phyloP scores from a whole-genome alignment of 35 echinoderm and acorn worm genomes.

The Nesometra sesokonis region DNA sequence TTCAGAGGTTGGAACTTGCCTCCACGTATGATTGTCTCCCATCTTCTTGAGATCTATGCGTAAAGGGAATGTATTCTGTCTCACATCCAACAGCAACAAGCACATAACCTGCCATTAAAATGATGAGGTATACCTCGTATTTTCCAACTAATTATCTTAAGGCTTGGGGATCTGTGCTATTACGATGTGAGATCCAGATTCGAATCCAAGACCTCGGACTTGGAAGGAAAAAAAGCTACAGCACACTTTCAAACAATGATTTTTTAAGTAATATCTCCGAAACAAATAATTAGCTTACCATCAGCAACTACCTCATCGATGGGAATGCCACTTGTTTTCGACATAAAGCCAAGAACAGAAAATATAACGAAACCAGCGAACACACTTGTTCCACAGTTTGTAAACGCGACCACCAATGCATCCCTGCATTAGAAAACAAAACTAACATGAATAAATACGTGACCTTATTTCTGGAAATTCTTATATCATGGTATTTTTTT shows the following conservation, averaged over 20 bases:
- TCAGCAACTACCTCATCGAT: constrained; percentile 48
- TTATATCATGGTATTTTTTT: not conserved
- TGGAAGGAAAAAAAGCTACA: too few relatives aligned
- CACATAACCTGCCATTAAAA: not conserved
- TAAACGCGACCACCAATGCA: constrained; percentile 47
- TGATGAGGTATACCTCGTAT: not conserved
- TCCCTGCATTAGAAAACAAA: constrained; percentile 23
- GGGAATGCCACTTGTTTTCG: constrained; percentile 27
- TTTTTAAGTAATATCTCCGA: too few relatives aligned
- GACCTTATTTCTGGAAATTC: too few relatives aligned
- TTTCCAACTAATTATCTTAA: not conserved
- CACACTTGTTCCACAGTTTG: constrained; percentile 67
- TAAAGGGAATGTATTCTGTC: not conserved
- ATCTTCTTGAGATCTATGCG: too few relatives aligned
- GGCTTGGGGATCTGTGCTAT: not conserved
- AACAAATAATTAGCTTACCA: constrained; percentile 24
- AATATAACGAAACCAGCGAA: constrained; percentile 80
- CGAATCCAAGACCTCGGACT: too few relatives aligned
- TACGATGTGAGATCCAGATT: not conserved
- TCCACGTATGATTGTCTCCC: too few relatives aligned
- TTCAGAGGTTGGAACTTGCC: too few relatives aligned
- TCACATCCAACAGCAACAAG: not conserved
- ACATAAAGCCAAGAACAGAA: constrained; percentile 70
- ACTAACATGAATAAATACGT: too few relatives aligned
- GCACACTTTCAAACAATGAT: too few relatives aligned